Evolutionary conservation across 2,113 vertebrate genomes (phyloP).

Genomic region (Octodon degus): DNA sequence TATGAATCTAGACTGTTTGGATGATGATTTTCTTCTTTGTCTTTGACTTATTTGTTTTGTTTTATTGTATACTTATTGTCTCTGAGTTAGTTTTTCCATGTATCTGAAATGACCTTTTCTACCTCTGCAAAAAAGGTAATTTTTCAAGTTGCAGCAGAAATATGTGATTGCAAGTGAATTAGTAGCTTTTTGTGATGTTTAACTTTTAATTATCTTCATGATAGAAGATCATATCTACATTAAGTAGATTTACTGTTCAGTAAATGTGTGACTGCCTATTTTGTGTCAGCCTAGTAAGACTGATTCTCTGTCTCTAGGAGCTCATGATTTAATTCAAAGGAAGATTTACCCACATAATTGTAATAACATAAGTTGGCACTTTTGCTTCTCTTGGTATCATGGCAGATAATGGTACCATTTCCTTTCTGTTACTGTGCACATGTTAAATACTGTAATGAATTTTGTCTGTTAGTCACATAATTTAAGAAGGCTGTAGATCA

Average conservation of each 20-base stretch:
- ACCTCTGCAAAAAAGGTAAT: neutral
- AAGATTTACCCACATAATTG: neutral
- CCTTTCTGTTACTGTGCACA: neutral
- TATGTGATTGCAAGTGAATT: slow-evolving; percentile 1
- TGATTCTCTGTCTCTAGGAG: neutral
- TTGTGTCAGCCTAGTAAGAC: neutral
- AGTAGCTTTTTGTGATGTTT: neutral
- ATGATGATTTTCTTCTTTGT: neutral
- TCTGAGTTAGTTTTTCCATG: neutral
- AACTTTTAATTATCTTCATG: neutral
- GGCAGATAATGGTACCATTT: neutral
- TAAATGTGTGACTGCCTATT: neutral
- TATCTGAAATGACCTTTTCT: slow-evolving; percentile 6
- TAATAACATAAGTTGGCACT: neutral
- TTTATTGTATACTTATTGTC: neutral
- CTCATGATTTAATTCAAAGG: neutral
- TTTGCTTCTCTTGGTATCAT: neutral
- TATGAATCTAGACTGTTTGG: neutral
- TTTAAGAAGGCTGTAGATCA: neutral
- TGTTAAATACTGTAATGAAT: neutral
- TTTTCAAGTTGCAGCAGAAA: slow-evolving; percentile 36
- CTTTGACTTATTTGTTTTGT: neutral
- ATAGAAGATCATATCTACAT: slow-evolving; percentile 10
- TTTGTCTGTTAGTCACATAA: neutral
- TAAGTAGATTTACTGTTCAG: neutral